Base-by-base conservation (phyloP, 2,113 vertebrate species). In the Leiothrix lutea region DNA sequence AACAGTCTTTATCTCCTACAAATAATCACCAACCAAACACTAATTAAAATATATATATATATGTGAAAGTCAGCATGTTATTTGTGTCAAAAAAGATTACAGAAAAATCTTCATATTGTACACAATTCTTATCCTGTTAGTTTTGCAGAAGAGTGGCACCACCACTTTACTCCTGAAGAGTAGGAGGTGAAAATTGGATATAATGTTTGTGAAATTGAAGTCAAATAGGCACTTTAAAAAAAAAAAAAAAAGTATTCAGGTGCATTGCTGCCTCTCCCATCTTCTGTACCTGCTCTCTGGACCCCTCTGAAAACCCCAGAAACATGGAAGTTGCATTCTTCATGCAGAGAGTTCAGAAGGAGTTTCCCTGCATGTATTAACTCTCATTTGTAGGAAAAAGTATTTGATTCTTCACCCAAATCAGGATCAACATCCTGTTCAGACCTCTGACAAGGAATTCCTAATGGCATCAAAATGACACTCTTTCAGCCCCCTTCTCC, bases 1-100 rank as follows among this genome's bases (percentile, higher is more conserved):
- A 90, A 91, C 58, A 74, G 94, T 86, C 73, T 96, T 96, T 95
- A 95, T 95, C 86, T 91, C 53, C n/a, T 91, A 54, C 64, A 95
- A 96, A 96, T 97, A 96, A 95, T 92, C 73, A 95, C 87, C 91
- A 92, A 93, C 72, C 24, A 90, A 80, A 64, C 29, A 80, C 73
- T 58, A 88, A 95, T 57, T 61, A 67, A 84, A 81, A 87, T 79
- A 80, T 80, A 79, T 82, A 65, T n/a, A n/a, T n/a, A n/a, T n/a
- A n/a, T n/a, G 38, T 64, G 85, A 81, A 94, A 90, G 25, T 86
- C 51, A 94, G 23, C 62, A 65, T 90, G 66, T 60, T 93, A 89
- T 36, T 33, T 20, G 4, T 3, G 5, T 91, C 11, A 22, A 72
- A 88, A 80, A 89, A 56, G 70, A 92, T 69, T 70, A 77, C 26